These are phyloP conservation scores for Phacellophora camtschatica DNA, from an alignment of 30 jellyfish, hydroid and myxozoan species.

Conservation along the genomic window DNA sequence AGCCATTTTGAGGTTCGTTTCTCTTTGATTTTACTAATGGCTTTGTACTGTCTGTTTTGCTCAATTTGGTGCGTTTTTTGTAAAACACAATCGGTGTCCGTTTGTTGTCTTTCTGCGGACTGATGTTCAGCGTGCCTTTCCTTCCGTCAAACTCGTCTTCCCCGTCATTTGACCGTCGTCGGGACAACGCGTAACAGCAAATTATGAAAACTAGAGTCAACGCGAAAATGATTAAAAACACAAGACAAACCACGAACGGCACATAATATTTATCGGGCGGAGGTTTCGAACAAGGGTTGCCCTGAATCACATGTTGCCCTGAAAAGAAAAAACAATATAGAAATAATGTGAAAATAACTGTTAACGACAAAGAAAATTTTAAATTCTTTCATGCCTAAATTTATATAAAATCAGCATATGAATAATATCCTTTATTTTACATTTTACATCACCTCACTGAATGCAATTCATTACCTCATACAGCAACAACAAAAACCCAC, in stretches of 20 bases:
- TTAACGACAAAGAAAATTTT: no score
- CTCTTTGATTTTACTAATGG: constrained; percentile 20
- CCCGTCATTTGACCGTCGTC: not conserved
- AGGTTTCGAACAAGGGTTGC: no score
- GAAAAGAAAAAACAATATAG: no score
- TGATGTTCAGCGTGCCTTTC: constrained; percentile 34
- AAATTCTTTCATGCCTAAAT: no score
- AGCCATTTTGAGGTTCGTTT: constrained; percentile 41
- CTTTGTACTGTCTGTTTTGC: constrained; percentile 28
- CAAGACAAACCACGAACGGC: constrained; percentile 34
- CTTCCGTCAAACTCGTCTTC: constrained; percentile 56
- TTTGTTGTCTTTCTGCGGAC: not conserved
- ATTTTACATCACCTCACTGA: no score
- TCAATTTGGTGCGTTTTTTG: not conserved
- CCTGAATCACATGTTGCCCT: no score
- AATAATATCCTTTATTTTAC: no score
- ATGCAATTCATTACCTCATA: no score
- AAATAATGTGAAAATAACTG: no score
- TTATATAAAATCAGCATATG: no score
- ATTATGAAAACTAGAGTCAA: not conserved
- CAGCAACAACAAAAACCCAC: no score
- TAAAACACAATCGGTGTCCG: not conserved
- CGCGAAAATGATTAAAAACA: not conserved
- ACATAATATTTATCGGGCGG: constrained; percentile 26
- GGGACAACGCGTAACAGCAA: not conserved